Evolutionary conservation across 2,113 vertebrate species (phyloP), one percentile per base, ranked within the genome.

Genomic region (Alligator sinensis): DNA sequence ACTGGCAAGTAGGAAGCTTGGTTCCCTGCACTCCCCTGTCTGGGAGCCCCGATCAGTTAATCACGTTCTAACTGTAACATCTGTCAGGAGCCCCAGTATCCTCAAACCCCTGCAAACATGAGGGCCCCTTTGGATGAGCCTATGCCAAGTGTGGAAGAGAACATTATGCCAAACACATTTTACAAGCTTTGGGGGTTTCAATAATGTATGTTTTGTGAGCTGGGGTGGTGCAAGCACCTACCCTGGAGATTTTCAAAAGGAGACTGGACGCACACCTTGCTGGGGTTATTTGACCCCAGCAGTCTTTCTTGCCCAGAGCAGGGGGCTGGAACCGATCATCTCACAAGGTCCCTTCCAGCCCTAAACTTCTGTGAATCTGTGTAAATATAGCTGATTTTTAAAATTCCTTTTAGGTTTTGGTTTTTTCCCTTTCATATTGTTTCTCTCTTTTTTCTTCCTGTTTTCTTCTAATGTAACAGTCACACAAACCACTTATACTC

Each of bases 381-480:
- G 47, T 55, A 77, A 77, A 55, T 28, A 30, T 24, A 77, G 27
- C 17, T 17, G 25, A n/a, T 84, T 60, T 28, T 27, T 63, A 68
- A 55, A 9, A 27, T 88, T 81, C 60, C 34, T 63, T 24, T 34
- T 28, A 74, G 66, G 24, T 25, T 47, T 22, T 34, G 13, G 64
- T 64, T 64, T 89, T 96, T 96, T 97, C 85, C 86, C 83, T 95
- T 86, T 89, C 84, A 93, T 72, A 88, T 94, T 95, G 81, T 77
- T 47, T 90, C 87, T 89, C 82, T 96, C 94, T 93, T 85, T 95
- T 95, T 84, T 84, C 95, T 84, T 70, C 47, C 92, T 94, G 94
- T 85, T 93, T 47, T 83, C 90, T 88, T 89, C 92, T 96, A 80
- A 86, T 91, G 2, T 81, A 89, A 90, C 87, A 95, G 83, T 74